Evolutionary conservation across 2,113 vertebrate genomes (phyloP).

Genomic region (Synodontis membranacea): DNA sequence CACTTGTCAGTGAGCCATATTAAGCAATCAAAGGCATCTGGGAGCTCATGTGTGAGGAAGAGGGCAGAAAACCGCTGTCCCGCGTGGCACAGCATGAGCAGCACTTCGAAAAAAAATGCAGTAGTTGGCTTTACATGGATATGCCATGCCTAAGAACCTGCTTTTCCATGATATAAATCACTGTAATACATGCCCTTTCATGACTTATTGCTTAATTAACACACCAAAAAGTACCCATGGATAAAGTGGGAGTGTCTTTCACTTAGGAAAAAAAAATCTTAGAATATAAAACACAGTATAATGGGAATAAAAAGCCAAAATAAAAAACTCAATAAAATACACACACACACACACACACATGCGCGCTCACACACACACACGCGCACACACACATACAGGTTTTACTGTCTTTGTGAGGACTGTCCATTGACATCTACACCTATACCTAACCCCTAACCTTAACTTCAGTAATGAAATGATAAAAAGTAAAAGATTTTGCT

Average conservation of each 20-base stretch:
- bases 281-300: conserved; percentile 60
- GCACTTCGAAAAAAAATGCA: background rate
- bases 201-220: background rate
- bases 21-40: background rate
- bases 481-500: too few relatives aligned
- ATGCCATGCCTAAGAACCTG: background rate
- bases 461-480: too few relatives aligned
- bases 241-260: conserved; percentile 41
- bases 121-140: background rate
- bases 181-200: background rate
- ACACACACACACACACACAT: too few relatives aligned
- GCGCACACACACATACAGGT: conserved; percentile 45
- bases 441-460: too few relatives aligned
- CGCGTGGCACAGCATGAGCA: background rate
- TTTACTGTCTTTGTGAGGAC: too few relatives aligned
- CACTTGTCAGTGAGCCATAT: background rate
- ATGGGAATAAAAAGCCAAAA: conserved; percentile 58
- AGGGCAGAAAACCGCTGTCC: background rate
- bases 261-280: conserved; percentile 53
- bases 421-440: too few relatives aligned
- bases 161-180: background rate
- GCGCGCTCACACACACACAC: conserved; percentile 47
- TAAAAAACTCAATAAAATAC: conserved; percentile 57
- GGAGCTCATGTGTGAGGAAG: background rate
- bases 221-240: background rate